These are phyloP conservation scores for Sphenopsis melanotis DNA, from an alignment of 2,797 vertebrate species.

Conservation along the genomic window DNA sequence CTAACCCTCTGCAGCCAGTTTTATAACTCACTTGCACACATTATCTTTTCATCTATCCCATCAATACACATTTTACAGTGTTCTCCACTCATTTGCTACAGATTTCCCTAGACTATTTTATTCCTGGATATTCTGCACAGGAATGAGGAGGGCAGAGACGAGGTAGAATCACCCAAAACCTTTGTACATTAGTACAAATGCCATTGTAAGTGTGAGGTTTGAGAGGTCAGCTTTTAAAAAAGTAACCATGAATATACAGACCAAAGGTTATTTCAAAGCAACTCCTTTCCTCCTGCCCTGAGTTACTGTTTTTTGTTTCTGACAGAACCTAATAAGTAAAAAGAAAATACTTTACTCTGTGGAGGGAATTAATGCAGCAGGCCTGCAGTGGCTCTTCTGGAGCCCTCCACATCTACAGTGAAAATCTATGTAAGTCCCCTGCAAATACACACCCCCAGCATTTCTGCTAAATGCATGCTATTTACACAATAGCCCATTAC, in stretches of 20 bases:
- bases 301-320: not conserved
- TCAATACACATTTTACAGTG: not conserved
- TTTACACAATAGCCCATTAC: constrained; percentile 54
- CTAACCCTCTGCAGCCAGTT: not conserved
- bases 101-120: not conserved
- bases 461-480: constrained; percentile 37
- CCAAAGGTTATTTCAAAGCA: not conserved
- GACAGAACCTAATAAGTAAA: not conserved
- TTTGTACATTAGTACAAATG: not conserved
- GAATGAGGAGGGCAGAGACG: not conserved
- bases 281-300: not conserved
- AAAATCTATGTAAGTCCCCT: constrained; percentile 24
- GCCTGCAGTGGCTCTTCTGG: not conserved
- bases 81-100: not conserved
- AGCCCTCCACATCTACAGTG: not conserved
- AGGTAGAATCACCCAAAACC: not conserved
- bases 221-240: not conserved
- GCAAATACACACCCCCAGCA: constrained; percentile 30
- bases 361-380: not conserved
- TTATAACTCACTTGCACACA: not conserved
- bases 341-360: not conserved
- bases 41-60: not conserved
- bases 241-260: not conserved
- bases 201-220: not conserved
- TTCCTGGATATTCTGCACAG: not conserved